phyloP scores from a whole-genome alignment of 2,888 invertebrate species.

The Pemphredon lugubris region DNA sequence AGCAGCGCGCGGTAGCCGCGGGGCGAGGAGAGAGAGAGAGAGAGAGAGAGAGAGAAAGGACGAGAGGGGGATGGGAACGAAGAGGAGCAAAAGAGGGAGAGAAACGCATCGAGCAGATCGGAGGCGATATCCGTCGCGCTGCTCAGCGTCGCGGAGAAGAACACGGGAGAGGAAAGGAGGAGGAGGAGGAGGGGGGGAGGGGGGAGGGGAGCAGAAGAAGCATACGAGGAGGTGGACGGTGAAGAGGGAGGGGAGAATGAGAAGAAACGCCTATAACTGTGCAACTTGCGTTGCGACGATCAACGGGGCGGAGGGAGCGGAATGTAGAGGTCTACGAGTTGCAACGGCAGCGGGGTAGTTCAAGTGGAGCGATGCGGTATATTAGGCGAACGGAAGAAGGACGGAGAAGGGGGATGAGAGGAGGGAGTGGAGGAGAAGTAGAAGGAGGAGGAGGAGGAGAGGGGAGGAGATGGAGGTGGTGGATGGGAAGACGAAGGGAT shows the following conservation, averaged over 20 bases:
- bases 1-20: conserved; percentile 60
- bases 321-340: conserved; percentile 11
- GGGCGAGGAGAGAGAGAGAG: conserved; percentile 2
- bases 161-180: conserved; percentile 6
- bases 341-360: conserved; percentile 57
- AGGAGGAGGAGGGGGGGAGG: conserved; percentile 7
- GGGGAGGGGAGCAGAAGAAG: conserved; percentile 20
- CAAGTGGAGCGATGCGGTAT: conserved; percentile 64
- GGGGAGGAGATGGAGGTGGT: too few relatives aligned
- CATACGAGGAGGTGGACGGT: too few relatives aligned
- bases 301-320: conserved; percentile 1
- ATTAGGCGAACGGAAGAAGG: conserved; percentile 59
- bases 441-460: conserved; percentile 4
- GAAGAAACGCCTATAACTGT: conserved; percentile 41
- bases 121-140: conserved; percentile 53
- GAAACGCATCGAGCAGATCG: conserved; percentile 38
- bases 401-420: conserved; percentile 15
- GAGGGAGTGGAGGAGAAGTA: not conserved
- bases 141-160: conserved; percentile 9
- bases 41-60: conserved; percentile 4
- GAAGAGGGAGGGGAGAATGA: conserved; percentile 24
- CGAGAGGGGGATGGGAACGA: conserved; percentile 39
- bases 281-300: conserved; percentile 42
- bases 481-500: not conserved
- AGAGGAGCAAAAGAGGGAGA: conserved; percentile 29